Evolutionary conservation across 2,797 vertebrate species (phyloP).

Genomic region (Syngnathus rostellatus): DNA sequence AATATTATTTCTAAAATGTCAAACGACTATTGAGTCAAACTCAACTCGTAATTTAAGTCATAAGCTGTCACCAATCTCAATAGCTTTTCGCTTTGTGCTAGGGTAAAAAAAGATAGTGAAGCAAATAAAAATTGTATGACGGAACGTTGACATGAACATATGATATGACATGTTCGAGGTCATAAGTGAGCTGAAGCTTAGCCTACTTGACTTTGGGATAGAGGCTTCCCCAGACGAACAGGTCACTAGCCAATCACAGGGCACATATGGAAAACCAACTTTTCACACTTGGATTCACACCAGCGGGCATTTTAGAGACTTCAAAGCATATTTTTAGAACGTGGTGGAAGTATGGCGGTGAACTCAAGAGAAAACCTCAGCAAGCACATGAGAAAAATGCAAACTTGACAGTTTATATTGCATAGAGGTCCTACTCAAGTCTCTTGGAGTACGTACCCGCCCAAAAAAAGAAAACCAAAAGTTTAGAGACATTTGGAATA

Average conservation of each 20-base stretch:
- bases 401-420: not conserved
- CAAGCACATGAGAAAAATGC: not conserved
- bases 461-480: not conserved
- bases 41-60: not conserved
- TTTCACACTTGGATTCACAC: not conserved
- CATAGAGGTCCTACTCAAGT: not conserved
- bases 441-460: not conserved
- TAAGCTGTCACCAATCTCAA: not conserved
- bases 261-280: not conserved
- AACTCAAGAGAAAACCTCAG: not conserved
- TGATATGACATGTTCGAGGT: not conserved
- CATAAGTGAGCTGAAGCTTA: not conserved
- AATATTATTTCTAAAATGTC: conserved; percentile 6
- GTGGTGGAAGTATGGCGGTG: not conserved
- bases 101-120: not conserved
- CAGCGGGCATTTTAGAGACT: not conserved
- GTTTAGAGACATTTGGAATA: not conserved
- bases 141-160: not conserved
- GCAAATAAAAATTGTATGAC: not conserved
- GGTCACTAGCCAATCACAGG: too few relatives aligned
- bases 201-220: not conserved
- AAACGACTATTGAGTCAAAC: conserved; percentile 4
- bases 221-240: too few relatives aligned
- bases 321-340: not conserved
- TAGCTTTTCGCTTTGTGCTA: not conserved